A percentile compares a stretch with the other conserved stretches of the same genome.
Conservation (phyloP, 1,140 invertebrate genomes). For the Pantala flavescens region DNA sequence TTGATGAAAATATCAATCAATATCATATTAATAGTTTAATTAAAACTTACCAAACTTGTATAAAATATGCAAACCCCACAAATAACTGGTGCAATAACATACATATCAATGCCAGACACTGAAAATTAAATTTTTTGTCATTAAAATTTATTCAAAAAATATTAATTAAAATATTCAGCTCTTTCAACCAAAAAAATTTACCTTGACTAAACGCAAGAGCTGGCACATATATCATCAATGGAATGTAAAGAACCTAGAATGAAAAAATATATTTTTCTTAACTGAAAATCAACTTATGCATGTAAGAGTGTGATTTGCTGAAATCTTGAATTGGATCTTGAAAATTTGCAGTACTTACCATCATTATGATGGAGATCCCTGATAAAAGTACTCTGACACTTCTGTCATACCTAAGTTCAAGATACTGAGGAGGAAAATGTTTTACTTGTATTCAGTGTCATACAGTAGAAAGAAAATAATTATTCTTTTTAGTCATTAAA, state of each 20-base stretch:
- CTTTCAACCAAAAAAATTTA: conserved; percentile 24
- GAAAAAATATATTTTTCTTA: background rate
- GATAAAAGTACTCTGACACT: conserved; percentile 29
- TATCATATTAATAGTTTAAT: too few relatives aligned
- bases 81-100: conserved; percentile 52
- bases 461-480: too few relatives aligned
- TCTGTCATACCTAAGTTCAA: conserved; percentile 32
- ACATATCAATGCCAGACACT: conserved; percentile 59
- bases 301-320: too few relatives aligned
- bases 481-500: too few relatives aligned
- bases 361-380: conserved; percentile 30
- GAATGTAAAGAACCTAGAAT: conserved; percentile 41
- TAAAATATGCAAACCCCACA: conserved; percentile 68
- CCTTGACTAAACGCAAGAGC: conserved; percentile 43
- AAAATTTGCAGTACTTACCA: conserved; percentile 27
- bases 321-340: too few relatives aligned
- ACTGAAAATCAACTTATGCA: too few relatives aligned
- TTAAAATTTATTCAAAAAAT: conserved; percentile 24
- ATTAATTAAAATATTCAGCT: background rate
- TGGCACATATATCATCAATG: conserved; percentile 46
- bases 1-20: background rate
- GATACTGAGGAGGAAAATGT: conserved; percentile 33
- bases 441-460: too few relatives aligned
- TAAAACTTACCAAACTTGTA: conserved; percentile 56
- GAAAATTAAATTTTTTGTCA: conserved; percentile 29